phyloP scores from a whole-genome alignment of 2,888 invertebrate genomes.

The Alentia gelatinosa region DNA sequence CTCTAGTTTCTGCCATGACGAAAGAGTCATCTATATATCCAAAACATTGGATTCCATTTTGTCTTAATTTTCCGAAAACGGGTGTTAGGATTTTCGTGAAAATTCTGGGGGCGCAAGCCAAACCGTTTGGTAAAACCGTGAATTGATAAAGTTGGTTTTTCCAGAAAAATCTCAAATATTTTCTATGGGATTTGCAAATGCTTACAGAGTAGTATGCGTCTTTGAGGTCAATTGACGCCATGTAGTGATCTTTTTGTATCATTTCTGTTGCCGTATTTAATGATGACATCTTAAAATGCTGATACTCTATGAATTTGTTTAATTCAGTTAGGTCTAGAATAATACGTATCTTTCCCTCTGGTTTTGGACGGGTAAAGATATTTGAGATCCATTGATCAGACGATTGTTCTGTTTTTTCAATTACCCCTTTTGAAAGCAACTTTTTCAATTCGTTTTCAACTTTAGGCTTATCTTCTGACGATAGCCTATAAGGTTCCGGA shows the following conservation, averaged over 20 bases:
- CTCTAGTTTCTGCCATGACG: background rate
- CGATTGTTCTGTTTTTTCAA: background rate
- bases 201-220: background rate
- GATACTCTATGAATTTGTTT: background rate
- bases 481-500: no score
- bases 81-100: conserved; percentile 10
- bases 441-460: no score
- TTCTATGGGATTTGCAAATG: background rate
- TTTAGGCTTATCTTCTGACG: no score
- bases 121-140: background rate
- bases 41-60: background rate
- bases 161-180: background rate
- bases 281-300: conserved; percentile 4
- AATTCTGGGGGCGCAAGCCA: conserved; percentile 3
- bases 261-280: background rate
- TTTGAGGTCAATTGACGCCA: background rate
- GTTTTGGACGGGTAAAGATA: background rate
- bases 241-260: background rate
- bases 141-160: background rate
- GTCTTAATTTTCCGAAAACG: background rate
- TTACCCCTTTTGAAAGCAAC: no score
- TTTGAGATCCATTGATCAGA: background rate
- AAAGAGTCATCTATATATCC: background rate
- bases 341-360: background rate
- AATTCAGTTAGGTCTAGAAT: background rate